phyloP scores from a whole-genome alignment of 2,888 invertebrate genomes.

The Eupithecia subfuscata region DNA sequence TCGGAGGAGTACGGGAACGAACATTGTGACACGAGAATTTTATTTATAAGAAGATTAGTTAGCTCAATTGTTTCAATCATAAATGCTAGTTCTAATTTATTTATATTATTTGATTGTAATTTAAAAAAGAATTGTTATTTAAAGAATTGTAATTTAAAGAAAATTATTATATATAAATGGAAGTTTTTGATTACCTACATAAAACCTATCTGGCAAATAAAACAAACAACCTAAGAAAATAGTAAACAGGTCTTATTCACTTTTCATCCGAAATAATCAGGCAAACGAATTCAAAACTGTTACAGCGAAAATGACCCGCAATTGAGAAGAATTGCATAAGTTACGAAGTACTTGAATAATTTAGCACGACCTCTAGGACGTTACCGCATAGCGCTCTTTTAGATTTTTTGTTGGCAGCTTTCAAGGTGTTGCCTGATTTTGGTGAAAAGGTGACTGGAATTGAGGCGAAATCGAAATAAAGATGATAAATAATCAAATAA shows the following conservation, averaged over 20 bases:
- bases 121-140: no score
- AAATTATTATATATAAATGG: no score
- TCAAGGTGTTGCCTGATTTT: constrained; percentile 2
- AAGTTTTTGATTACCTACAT: no score
- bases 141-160: no score
- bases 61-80: no score
- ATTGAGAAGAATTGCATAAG: constrained; percentile 23
- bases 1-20: no score
- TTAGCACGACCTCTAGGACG: constrained; percentile 28
- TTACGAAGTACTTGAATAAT: constrained; percentile 22
- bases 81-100: no score
- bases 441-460: neutral
- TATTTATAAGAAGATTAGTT: no score
- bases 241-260: neutral
- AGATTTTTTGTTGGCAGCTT: constrained; percentile 20
- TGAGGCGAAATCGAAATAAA: neutral
- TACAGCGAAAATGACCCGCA: constrained; percentile 7
- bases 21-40: no score
- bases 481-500: no score
- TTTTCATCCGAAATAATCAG: neutral
- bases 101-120: no score
- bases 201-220: neutral
- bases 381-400: constrained; percentile 21
- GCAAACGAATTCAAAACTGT: constrained; percentile 4
- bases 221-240: neutral